Evolutionary conservation across 2,888 invertebrate genomes (phyloP).

Genomic region (Sacculina carcini): DNA sequence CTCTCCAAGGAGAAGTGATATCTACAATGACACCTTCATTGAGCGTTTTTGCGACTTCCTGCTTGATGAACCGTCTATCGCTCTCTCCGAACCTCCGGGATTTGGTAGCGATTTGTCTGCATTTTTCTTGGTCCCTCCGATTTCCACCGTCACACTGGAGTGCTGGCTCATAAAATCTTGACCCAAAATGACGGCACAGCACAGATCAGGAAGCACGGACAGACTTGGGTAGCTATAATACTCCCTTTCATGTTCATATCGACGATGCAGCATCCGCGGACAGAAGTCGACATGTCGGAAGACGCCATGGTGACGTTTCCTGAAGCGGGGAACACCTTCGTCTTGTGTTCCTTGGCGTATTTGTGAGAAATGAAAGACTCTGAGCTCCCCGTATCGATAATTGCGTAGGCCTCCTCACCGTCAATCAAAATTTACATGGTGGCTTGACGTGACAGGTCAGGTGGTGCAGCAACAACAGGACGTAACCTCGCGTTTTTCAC

Average conservation of each 20-base stretch:
- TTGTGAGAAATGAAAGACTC: neutral
- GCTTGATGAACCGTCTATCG: too few species aligned
- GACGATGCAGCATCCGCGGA: slow-evolving; percentile 2
- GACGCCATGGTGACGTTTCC: slow-evolving; percentile 1
- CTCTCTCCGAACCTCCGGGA: too few species aligned
- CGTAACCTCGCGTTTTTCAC: too few species aligned
- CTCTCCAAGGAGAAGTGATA: too few species aligned
- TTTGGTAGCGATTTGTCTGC: neutral
- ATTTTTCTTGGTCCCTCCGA: slow-evolving; percentile 3
- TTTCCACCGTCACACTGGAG: neutral
- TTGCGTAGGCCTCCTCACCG: too few species aligned
- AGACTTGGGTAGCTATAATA: too few species aligned
- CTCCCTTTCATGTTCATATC: too few species aligned
- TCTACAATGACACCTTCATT: too few species aligned
- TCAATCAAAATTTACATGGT: slow-evolving; percentile 1
- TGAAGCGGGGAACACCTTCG: neutral
- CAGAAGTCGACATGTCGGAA: neutral
- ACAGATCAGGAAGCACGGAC: neutral
- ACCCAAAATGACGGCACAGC: slow-evolving; percentile 1
- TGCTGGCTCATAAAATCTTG: slow-evolving; percentile 1
- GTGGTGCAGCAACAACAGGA: neutral
- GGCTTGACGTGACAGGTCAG: neutral
- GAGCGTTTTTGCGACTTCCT: too few species aligned
- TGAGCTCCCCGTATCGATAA: neutral
- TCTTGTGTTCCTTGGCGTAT: slow-evolving; percentile 2